Percentiles rank a stretch among this genome's conserved stretches.
phyloP scores from a whole-genome alignment of 1,140 invertebrate genomes.

The Heliothis subflexa region DNA sequence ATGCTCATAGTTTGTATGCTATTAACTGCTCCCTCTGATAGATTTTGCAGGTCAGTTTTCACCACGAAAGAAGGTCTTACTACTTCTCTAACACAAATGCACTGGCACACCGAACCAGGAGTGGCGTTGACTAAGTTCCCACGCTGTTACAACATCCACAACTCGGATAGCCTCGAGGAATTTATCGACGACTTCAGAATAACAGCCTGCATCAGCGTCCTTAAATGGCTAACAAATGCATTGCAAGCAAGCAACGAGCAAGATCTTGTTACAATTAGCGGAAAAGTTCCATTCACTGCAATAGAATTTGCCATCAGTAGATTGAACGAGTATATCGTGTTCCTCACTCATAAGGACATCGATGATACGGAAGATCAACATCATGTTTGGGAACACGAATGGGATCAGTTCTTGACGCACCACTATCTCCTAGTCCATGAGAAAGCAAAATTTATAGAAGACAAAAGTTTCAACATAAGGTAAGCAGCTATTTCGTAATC shows the following conservation, averaged over 20 bases:
- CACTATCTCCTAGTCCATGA: conserved; percentile 91
- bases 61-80: conserved; percentile 97
- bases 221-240: conserved; percentile 91
- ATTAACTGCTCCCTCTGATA: conserved; percentile 47
- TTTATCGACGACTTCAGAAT: conserved; percentile 96
- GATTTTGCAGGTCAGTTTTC: conserved; percentile 93
- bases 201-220: conserved; percentile 93
- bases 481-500: conserved; percentile 52
- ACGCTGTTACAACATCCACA: conserved; percentile 94
- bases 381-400: conserved; percentile 92
- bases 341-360: conserved; percentile 94
- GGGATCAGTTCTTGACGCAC: conserved; percentile 94
- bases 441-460: conserved; percentile 84
- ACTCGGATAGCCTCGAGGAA: conserved; percentile 94
- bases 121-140: conserved; percentile 94
- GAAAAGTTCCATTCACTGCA: conserved; percentile 90
- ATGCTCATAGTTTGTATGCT: neutral
- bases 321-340: conserved; percentile 91
- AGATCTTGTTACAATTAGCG: conserved; percentile 86
- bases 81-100: conserved; percentile 93
- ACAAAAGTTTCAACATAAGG: conserved; percentile 76
- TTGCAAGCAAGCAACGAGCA: conserved; percentile 87
- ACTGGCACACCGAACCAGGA: conserved; percentile 95
- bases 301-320: conserved; percentile 93
- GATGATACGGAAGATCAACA: conserved; percentile 89